Conservation (phyloP, 2,797 vertebrate species). For the Mareca penelope region DNA sequence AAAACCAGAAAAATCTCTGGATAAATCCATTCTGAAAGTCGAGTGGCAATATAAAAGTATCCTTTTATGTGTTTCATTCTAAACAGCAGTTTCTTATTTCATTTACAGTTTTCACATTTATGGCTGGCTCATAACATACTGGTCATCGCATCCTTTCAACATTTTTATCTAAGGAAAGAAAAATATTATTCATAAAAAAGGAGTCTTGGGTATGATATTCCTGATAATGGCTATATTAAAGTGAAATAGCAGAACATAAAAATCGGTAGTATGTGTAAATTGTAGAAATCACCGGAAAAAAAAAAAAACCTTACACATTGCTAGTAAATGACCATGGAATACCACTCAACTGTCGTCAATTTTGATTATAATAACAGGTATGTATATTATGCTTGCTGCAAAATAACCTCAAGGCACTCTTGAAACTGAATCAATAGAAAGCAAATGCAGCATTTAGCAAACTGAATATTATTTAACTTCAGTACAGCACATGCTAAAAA, state of each 20-base stretch:
- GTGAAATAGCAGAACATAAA: conserved; percentile 10
- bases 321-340: conserved; percentile 18
- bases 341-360: background rate
- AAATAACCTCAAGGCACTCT: background rate
- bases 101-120: background rate
- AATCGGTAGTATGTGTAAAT: background rate
- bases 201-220: background rate
- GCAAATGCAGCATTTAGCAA: conserved; percentile 17
- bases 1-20: background rate
- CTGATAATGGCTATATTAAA: background rate
- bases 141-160: background rate
- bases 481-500: background rate
- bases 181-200: background rate
- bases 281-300: background rate
- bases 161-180: background rate
- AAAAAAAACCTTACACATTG: rapidly evolving
- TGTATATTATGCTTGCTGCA: background rate
- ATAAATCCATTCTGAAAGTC: background rate
- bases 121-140: background rate
- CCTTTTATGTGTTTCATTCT: background rate
- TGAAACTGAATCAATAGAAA: conserved; percentile 22
- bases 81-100: background rate
- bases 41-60: background rate
- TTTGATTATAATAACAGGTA: conserved; percentile 18
- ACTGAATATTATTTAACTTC: conserved; percentile 26